Conservation (phyloP, 2,113 vertebrate genomes). For the Xiphias gladius region DNA sequence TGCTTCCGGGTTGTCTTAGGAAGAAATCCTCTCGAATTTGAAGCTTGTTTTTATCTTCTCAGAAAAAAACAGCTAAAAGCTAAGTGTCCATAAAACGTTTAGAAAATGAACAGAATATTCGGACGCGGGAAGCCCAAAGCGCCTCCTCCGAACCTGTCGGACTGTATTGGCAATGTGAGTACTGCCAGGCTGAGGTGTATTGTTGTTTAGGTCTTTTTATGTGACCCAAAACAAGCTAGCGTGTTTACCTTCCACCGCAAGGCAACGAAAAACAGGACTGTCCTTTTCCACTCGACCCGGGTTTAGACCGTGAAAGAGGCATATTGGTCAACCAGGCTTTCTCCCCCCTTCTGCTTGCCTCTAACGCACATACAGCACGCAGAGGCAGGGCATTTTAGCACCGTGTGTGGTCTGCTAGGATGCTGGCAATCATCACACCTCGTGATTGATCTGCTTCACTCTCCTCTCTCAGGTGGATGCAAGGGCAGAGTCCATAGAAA, state of each 20-base stretch:
- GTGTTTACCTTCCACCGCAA: neutral
- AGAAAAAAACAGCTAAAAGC: neutral
- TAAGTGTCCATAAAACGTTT: neutral
- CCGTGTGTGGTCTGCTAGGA: slow-evolving; percentile 3
- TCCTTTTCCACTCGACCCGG: neutral
- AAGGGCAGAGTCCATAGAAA: slow-evolving; percentile 95
- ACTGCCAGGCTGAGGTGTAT: slow-evolving; percentile 11
- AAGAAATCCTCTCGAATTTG: slow-evolving; percentile 27
- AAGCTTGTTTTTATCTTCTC: slow-evolving; percentile 34
- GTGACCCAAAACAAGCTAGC: slow-evolving; percentile 47
- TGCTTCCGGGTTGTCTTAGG: slow-evolving; percentile 74
- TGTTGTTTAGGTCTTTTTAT: slow-evolving; percentile 54
- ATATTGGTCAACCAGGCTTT: slow-evolving; percentile 3
- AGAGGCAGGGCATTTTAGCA: neutral
- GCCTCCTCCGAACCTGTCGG: slow-evolving; percentile 92
- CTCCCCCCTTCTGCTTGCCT: neutral
- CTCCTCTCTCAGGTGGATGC: slow-evolving; percentile 89
- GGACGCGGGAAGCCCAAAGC: slow-evolving; percentile 92
- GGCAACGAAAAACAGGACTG: neutral
- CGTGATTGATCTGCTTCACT: neutral
- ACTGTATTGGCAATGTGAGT: slow-evolving; percentile 96
- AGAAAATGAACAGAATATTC: slow-evolving; percentile 94
- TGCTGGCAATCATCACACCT: neutral
- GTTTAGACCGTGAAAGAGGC: neutral
- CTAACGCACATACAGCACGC: neutral